Base-by-base conservation (phyloP, 1,140 invertebrate species). In the Brachionus paranguensis region DNA sequence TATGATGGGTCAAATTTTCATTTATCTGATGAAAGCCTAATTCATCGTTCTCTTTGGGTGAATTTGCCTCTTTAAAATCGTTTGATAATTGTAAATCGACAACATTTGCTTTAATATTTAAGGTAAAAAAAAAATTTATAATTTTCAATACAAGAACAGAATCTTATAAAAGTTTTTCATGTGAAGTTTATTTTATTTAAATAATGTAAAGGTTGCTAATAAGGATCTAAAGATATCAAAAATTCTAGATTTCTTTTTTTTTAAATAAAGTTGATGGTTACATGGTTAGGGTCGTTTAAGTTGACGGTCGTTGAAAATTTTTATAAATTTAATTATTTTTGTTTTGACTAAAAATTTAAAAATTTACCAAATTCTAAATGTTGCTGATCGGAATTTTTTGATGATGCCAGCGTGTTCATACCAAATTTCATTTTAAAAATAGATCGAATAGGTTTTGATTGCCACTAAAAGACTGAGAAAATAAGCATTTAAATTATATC, bases 201-300 rank as follows among this genome's bases (percentile, higher is more conserved):
- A 17, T 72, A 17, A 72, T 72, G 68, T 72, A 45, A 72, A 72
- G 68, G 68, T 72, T 72, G 41, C 33, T 68, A 24, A 12, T 33
- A 41, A 68, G 33, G 33, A 29, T 43, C 17, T 72, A 20, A 43
- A 3, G n/a, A 3, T 72, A n/a, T 72, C 10, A 43, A 45, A 72
- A 72, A 43, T 72, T 72, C 68, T 72, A 43, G 10, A 72, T 72
- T 72, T 72, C 68, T 72, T 43, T 43, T 72, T 72, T 70, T 45
- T 43, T 43, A 47, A 20, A 20, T 43, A 72, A 72, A 72, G 68
- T 72, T 72, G 68, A 72, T 72, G 68, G 68, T 72, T 72, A 43
- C 33, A 43, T 76, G 72, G 72, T 76, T 76, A 76, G 41, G 72
- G 72, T 76, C 72, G 72, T 76, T 76, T 76, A 50, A 76, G 72